A percentile compares a stretch with the other conserved stretches of the same genome.
These are phyloP conservation scores for Proteles cristata DNA, from an alignment of 2,113 vertebrate species.

Conservation along the genomic window DNA sequence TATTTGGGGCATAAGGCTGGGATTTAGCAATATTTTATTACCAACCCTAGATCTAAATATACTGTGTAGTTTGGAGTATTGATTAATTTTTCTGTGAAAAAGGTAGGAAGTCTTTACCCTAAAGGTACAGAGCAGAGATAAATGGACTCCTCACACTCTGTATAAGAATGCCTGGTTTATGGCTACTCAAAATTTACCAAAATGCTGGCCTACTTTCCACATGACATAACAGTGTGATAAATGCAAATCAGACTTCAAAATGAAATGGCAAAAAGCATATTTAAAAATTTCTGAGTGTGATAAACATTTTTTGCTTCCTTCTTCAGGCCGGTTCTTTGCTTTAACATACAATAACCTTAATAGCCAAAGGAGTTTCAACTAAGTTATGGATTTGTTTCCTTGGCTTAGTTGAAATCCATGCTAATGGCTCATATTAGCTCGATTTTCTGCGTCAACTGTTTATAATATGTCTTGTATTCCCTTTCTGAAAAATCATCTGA, in stretches of 20 bases:
- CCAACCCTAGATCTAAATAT: background rate
- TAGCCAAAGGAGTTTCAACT: background rate
- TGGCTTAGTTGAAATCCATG: background rate
- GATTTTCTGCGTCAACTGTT: background rate
- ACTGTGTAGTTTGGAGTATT: background rate
- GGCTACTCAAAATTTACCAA: background rate
- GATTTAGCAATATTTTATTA: background rate
- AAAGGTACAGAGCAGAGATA: background rate
- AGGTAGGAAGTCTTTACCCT: background rate
- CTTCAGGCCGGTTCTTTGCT: background rate
- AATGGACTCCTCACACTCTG: conserved; percentile 20
- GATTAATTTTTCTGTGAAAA: background rate
- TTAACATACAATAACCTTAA: background rate
- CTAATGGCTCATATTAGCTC: background rate
- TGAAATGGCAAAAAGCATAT: background rate
- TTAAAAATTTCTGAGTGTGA: background rate
- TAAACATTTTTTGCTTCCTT: background rate
- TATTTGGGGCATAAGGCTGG: background rate
- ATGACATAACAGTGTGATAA: background rate
- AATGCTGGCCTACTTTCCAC: background rate
- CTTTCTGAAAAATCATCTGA: background rate
- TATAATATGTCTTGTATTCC: background rate
- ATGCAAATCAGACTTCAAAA: conserved; percentile 44
- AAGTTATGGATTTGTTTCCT: background rate
- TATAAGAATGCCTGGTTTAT: conserved; percentile 34